These are phyloP conservation scores for Orientallactaga bullata DNA, from an alignment of 2,113 vertebrate genomes.

Conservation along the genomic window DNA sequence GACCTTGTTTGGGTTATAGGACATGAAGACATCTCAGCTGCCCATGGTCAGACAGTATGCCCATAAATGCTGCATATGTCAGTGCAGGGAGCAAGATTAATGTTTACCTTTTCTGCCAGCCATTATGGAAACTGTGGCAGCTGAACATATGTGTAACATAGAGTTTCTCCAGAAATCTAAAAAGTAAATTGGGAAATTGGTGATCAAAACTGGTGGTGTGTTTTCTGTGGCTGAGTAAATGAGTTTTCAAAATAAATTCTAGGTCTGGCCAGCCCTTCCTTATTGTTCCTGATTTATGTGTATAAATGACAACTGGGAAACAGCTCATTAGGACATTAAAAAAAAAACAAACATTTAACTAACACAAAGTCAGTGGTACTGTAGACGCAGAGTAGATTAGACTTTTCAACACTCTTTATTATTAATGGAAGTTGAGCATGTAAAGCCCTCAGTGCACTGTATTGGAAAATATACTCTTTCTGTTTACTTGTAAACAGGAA, in stretches of 20 bases:
- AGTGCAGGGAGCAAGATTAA: conserved; percentile 2
- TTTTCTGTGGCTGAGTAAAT: conserved; percentile 12
- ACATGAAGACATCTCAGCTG: background rate
- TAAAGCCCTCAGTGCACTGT: conserved; percentile 26
- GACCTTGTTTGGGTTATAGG: background rate
- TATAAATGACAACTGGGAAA: conserved; percentile 79
- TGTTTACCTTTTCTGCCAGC: conserved; percentile 6
- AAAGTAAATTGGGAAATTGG: conserved; percentile 46
- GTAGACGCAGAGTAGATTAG: conserved; percentile 19
- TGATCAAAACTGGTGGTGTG: conserved; percentile 36
- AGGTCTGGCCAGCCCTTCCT: background rate
- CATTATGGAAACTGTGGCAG: conserved; percentile 36
- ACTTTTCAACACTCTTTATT: conserved; percentile 39
- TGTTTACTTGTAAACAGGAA: conserved; percentile 53
- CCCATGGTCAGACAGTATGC: background rate
- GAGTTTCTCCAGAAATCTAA: conserved; percentile 43
- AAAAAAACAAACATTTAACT: conserved; percentile 17
- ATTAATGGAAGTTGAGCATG: conserved; percentile 49
- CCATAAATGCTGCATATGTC: background rate
- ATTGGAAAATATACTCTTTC: conserved; percentile 56
- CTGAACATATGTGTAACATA: background rate
- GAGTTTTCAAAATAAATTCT: background rate
- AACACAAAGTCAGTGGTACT: conserved; percentile 40
- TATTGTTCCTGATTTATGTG: conserved; percentile 71
- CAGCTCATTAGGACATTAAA: conserved; percentile 72